Base-by-base conservation (phyloP, 2,888 invertebrate genomes). In the Euzophera pinguis region DNA sequence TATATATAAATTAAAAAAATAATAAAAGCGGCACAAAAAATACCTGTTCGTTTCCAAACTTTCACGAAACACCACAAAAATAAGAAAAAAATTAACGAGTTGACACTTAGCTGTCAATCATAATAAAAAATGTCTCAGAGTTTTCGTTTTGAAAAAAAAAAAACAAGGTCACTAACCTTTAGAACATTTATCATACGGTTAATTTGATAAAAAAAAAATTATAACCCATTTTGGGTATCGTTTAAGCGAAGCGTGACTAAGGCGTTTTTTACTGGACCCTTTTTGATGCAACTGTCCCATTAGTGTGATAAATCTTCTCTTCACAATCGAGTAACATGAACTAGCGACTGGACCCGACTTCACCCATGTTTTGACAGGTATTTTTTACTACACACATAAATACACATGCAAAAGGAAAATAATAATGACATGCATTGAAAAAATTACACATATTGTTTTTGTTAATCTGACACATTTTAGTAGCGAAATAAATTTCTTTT, bases 61-160 rank as follows among this genome's bases (percentile, higher is more conserved):
- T 22, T 22, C 22, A 22, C 22, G 22, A 5, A 22, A 22, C 38
- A 7, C 38, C 38, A 38, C 43, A 29, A 43, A 29, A 29, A 43
- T 29, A 4, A 13, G 6, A 13, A 43, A 43, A 43, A 38, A 14
- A 38, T 38, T 38, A n/a, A n/a, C 35, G 1, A 27, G 42, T 43
- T 43, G 43, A 43, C 43, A 43, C 29, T 13, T 43, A 27, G 43
- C 13, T 29, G 43, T 43, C 43, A 43, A 29, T 43, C 43, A 43
- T 43, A 43, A 29, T 12, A 43, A 43, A 43, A 43, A 29, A 43
- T 43, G 29, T 47, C 35, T 37, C 22, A 17, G 16, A 22, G n/a
- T n/a, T 32, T 32, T 9, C 3, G 17, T 16, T 12, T 14, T 12
- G 29, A 6, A 2, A 16, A 35, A 47, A 47, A 37, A 43, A 43